Percentiles rank a stretch among this genome's conserved stretches.
phyloP scores from a whole-genome alignment of 2,797 vertebrate species.

The Phataginus tricuspis region DNA sequence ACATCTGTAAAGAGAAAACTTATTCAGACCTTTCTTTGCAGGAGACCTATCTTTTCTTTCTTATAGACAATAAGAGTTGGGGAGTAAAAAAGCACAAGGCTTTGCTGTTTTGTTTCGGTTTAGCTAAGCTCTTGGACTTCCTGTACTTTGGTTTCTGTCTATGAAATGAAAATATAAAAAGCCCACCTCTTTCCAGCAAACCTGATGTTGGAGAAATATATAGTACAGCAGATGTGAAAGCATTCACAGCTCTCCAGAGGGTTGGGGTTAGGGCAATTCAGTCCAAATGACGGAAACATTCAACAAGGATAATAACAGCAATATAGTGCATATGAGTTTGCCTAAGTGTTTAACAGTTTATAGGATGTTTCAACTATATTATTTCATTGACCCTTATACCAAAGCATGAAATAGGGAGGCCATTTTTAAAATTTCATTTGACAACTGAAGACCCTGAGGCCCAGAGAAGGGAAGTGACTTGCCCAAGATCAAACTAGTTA shows the following conservation, averaged over 20 bases:
- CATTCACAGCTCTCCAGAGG: background rate
- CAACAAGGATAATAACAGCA: background rate
- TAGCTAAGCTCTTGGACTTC: background rate
- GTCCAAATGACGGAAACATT: background rate
- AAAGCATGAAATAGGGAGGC: background rate
- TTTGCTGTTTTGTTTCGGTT: slow-evolving; percentile 2
- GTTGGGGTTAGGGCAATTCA: background rate
- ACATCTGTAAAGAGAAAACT: slow-evolving; percentile 41
- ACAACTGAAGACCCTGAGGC: slow-evolving; percentile 11
- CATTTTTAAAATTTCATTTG: background rate
- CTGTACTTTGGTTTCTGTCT: background rate
- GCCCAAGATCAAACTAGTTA: background rate
- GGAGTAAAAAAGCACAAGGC: background rate
- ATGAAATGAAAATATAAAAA: background rate
- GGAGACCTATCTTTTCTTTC: background rate
- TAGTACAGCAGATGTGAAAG: background rate
- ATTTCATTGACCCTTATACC: slow-evolving; percentile 6
- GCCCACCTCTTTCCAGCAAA: background rate
- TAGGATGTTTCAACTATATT: background rate
- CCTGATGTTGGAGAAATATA: background rate
- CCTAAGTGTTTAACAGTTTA: background rate
- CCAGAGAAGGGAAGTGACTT: background rate
- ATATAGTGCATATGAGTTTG: background rate
- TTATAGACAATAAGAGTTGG: background rate
- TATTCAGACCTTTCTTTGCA: background rate